Base-by-base conservation (phyloP, 2,797 vertebrate species). In the Parotocinclus haroldoi region DNA sequence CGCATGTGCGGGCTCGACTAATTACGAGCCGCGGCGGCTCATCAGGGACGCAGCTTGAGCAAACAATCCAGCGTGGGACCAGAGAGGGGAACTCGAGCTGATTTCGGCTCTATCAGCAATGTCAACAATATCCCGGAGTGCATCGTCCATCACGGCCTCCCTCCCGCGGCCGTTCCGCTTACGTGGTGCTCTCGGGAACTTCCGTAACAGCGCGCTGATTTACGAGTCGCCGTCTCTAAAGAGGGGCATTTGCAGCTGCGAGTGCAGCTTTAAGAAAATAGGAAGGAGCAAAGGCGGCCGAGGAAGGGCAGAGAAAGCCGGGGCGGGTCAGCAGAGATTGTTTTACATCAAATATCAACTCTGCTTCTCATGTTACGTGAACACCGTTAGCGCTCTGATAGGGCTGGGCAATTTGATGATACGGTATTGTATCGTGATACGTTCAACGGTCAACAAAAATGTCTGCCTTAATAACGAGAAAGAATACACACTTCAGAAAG, bases 1-100 rank as follows among this genome's bases (percentile, higher is more conserved):
- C 44, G 60, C 12, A 54, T 7, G 16, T n/a, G 53, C 36, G 55
- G 13, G 27, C 44, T 61, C 58, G 44, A 51, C 36, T 40, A 55
- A 27, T 71, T 71, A 71, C 49, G 63, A 44, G 56, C 61, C 44
- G 18, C 50, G 69, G 44, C 50, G 60, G 63, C 55, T 71, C 51
- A 71, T 66, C 60, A 60, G 37, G 57, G 18, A 71, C 58, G 44
- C 57, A 50, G 62, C 62, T 56, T 66, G 40, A 48, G 49, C 17
- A 71, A 66, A 66, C 58, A 40, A 56, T 55, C 44, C 27, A 48
- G 40, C 44, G 16, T 14, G 40, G 40, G 42, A 13, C 14, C 38
- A 45, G 39, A 40, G 39, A 17, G 10, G 18, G 13, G 46, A 49
- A 40, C 17, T 38, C 13, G 36, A 11, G 17, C 42, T 27, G 60